Percentiles rank a stretch among this genome's conserved stretches.
Evolutionary conservation across 1,140 invertebrate species (phyloP).

Genomic region (Ceratosolen fusciceps): DNA sequence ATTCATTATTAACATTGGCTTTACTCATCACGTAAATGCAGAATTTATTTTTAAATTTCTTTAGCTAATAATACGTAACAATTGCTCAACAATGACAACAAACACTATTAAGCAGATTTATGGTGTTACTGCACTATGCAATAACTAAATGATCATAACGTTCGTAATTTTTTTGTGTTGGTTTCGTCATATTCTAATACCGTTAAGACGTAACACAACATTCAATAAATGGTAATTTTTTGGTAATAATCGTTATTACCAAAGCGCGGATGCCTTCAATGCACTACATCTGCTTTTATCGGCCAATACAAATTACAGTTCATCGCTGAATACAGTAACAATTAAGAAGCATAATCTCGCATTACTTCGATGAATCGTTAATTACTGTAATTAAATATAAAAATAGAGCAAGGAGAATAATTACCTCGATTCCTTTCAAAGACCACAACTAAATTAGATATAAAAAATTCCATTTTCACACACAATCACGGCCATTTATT

Average conservation of each 20-base stretch:
- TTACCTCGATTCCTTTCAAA: background rate
- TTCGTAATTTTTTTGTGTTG: background rate
- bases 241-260: no score
- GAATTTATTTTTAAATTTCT: background rate
- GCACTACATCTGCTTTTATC: constrained; percentile 20
- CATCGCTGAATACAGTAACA: constrained; percentile 21
- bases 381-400: background rate
- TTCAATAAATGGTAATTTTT: no score
- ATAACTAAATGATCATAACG: background rate
- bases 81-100: constrained; percentile 8
- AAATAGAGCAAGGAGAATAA: background rate
- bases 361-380: background rate
- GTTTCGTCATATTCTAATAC: no score
- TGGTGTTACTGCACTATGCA: constrained; percentile 9
- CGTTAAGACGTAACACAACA: no score
- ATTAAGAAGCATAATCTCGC: background rate
- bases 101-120: constrained; percentile 30
- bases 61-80: constrained; percentile 25
- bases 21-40: background rate
- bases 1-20: background rate
- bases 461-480: background rate
- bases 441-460: background rate
- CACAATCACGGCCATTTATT: background rate
- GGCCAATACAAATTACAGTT: constrained; percentile 8
- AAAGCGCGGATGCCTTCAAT: background rate